A percentile compares a stretch with the other conserved stretches of the same genome.
Evolutionary conservation across 2,113 vertebrate species (phyloP).

Genomic region (Campylorhamphus procurvoides): DNA sequence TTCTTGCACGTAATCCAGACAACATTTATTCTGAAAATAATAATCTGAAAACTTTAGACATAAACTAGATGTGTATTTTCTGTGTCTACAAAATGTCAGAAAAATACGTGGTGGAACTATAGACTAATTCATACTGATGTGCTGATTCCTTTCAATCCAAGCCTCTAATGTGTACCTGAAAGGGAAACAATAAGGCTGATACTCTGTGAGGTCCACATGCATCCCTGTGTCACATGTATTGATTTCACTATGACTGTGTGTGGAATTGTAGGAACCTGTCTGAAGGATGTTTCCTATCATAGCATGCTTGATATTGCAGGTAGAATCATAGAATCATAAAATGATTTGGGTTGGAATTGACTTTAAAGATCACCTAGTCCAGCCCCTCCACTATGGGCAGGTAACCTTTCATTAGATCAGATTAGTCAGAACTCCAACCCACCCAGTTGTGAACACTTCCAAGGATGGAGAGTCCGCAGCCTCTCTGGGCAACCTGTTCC

Average conservation of each 20-base stretch:
- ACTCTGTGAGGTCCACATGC: background rate
- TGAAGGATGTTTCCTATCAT: background rate
- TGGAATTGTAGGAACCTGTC: background rate
- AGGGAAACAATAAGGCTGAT: background rate
- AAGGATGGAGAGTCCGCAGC: background rate
- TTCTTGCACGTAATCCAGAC: background rate
- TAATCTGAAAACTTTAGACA: background rate
- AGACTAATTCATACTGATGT: background rate
- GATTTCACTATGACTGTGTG: background rate
- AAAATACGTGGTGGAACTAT: background rate
- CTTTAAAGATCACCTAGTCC: background rate
- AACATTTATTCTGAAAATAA: background rate
- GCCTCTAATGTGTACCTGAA: background rate
- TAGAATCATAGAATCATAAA: background rate
- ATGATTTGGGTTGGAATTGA: background rate
- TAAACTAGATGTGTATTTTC: background rate
- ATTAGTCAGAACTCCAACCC: background rate
- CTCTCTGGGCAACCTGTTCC: background rate
- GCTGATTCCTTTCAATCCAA: background rate
- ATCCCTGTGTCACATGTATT: background rate
- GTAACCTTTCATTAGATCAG: background rate
- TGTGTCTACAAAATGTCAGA: background rate
- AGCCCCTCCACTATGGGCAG: background rate
- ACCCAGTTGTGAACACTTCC: background rate
- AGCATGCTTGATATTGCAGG: background rate